Percentiles rank a stretch among this genome's conserved stretches.
Conservation (phyloP, 1,140 invertebrate species). For the Drosophila varians region DNA sequence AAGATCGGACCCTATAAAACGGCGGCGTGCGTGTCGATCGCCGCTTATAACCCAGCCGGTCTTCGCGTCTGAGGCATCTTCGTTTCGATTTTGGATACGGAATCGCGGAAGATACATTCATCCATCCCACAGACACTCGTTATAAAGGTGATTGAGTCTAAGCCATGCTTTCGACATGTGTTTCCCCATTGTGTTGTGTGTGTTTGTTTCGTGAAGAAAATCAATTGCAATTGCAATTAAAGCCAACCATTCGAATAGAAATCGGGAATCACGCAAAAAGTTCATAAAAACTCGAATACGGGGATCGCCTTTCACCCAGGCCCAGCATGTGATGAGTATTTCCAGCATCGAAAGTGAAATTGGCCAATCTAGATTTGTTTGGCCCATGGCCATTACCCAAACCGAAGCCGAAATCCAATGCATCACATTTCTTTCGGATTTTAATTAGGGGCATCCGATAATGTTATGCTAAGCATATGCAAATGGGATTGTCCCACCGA, state of each 20-base stretch:
- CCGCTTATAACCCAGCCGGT: constrained; percentile 49
- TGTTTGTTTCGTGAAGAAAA: constrained; percentile 7
- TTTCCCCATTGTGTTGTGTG: constrained; percentile 5
- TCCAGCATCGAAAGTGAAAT: constrained; percentile 63
- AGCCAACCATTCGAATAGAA: constrained; percentile 10
- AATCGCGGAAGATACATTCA: constrained; percentile 25
- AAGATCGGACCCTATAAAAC: constrained; percentile 56
- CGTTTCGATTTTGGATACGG: constrained; percentile 3
- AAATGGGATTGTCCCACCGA: constrained; percentile 33
- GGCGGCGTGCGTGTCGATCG: constrained; percentile 31
- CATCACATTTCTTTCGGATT: constrained; percentile 2
- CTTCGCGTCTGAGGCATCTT: constrained; percentile 48
- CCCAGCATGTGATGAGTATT: constrained; percentile 31
- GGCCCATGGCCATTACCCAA: constrained; percentile 24
- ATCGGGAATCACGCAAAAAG: constrained; percentile 4
- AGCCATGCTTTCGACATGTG: constrained; percentile 13
- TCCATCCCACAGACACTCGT: constrained; percentile 3
- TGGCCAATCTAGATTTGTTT: constrained; percentile 23
- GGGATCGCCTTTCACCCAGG: constrained; percentile 55
- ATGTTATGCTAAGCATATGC: constrained; percentile 30
- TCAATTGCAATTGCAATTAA: constrained; percentile 44
- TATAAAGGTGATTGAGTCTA: constrained; percentile 57
- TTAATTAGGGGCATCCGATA: constrained; percentile 6
- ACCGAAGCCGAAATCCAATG: constrained; percentile 8
- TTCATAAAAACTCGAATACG: not conserved